Evolutionary conservation across 2,888 invertebrate genomes (phyloP).

Genomic region (Drosophila stalkeri): DNA sequence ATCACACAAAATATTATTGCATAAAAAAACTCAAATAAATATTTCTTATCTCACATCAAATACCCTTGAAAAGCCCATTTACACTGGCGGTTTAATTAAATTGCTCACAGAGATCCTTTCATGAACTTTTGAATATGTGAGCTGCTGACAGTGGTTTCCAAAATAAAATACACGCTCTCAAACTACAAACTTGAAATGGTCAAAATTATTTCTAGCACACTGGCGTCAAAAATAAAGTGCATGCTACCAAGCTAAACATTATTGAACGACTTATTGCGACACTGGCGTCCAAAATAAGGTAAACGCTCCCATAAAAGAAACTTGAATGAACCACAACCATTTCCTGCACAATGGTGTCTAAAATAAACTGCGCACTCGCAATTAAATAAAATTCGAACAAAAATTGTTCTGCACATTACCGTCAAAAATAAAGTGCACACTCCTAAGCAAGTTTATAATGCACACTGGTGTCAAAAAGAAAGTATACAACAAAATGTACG

Average conservation of each 20-base stretch:
- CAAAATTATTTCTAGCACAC: background rate
- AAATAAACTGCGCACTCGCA: background rate
- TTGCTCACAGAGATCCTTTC: background rate
- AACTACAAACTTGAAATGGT: background rate
- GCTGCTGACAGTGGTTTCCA: background rate
- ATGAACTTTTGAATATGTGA: background rate
- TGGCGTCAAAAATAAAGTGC: background rate
- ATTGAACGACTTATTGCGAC: background rate
- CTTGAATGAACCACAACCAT: background rate
- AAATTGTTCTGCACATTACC: too few species aligned
- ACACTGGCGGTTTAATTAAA: background rate
- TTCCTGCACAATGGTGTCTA: background rate
- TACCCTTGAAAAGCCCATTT: background rate
- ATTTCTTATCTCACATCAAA: background rate
- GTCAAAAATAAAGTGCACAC: slow-evolving; percentile 14
- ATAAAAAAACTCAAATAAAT: background rate
- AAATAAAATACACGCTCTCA: background rate
- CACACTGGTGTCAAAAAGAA: background rate
- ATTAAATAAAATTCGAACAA: too few species aligned
- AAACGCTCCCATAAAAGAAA: background rate
- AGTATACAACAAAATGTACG: too few species aligned
- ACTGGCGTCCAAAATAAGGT: background rate
- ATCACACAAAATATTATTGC: background rate
- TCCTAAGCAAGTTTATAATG: background rate
- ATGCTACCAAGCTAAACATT: background rate